A percentile compares a stretch with the other conserved stretches of the same genome.
Evolutionary conservation across 2,888 invertebrate genomes (phyloP).

Genomic region (Vannuccia rotundouncinata): DNA sequence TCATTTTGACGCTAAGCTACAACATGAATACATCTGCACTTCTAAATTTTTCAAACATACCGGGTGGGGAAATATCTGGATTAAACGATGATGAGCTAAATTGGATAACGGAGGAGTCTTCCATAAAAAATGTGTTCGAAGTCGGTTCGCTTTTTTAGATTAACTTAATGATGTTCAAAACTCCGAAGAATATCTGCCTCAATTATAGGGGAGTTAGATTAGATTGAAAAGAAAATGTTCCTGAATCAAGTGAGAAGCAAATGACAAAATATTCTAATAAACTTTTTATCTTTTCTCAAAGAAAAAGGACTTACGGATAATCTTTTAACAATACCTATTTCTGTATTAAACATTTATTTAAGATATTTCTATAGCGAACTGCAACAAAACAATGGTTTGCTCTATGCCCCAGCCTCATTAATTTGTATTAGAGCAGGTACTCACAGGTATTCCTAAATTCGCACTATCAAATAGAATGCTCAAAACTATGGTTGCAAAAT

Average conservation of each 20-base stretch:
- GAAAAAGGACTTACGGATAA: background rate
- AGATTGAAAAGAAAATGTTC: slow-evolving; percentile 3
- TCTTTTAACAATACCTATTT: slow-evolving; percentile 16
- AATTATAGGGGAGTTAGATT: too few species aligned
- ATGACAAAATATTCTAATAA: background rate
- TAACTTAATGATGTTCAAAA: too few species aligned
- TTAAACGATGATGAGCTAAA: slow-evolving; percentile 14
- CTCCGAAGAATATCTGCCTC: background rate
- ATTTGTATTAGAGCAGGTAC: slow-evolving; percentile 18
- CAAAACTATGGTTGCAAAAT: slow-evolving; percentile 23
- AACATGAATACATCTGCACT: background rate
- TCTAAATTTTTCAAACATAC: background rate
- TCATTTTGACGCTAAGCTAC: slow-evolving; percentile 23
- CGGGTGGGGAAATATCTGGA: background rate
- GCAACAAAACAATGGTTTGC: background rate
- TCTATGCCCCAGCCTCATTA: slow-evolving; percentile 4
- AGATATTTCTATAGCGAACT: slow-evolving; percentile 8
- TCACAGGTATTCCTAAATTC: slow-evolving; percentile 14
- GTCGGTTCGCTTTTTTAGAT: slow-evolving; percentile 16
- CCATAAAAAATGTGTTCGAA: slow-evolving; percentile 15
- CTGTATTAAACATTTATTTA: background rate
- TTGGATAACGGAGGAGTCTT: slow-evolving; percentile 5
- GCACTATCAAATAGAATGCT: slow-evolving; percentile 4
- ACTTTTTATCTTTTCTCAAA: background rate
- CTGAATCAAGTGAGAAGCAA: background rate